phyloP scores from a whole-genome alignment of 2,113 vertebrate genomes.

The Columbina picui region DNA sequence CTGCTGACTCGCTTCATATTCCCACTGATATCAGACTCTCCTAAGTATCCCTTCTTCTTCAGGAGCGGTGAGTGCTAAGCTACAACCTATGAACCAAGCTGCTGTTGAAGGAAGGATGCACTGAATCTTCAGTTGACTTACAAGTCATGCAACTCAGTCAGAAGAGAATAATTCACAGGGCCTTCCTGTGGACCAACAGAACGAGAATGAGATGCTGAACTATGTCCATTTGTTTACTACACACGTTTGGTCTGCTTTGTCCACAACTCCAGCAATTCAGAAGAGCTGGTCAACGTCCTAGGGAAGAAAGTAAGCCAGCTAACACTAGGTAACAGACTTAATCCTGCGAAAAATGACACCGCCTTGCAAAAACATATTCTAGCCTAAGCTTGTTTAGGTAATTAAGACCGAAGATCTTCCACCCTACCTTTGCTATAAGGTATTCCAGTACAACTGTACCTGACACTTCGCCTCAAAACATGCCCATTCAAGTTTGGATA shows the following conservation, averaged over 20 bases:
- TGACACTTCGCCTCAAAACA: slow-evolving; percentile 40
- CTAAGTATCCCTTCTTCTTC: not conserved
- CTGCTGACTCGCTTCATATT: not conserved
- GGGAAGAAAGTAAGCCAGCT: not conserved
- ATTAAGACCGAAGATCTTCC: slow-evolving; percentile 44
- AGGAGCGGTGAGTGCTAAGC: not conserved
- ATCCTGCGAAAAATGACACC: not conserved
- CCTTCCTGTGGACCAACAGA: not conserved
- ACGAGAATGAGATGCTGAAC: not conserved
- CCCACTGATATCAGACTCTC: not conserved
- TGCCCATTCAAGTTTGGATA: slow-evolving; percentile 56
- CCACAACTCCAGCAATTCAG: not conserved
- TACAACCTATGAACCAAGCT: not conserved
- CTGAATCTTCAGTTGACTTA: not conserved
- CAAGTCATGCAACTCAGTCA: not conserved
- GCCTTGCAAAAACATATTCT: slow-evolving; percentile 24
- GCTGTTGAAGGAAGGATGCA: not conserved
- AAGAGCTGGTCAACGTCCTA: not conserved
- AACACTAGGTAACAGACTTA: not conserved
- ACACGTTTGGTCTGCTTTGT: not conserved
- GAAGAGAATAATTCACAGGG: not conserved
- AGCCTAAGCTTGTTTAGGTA: slow-evolving; percentile 62
- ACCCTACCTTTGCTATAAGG: slow-evolving; percentile 33
- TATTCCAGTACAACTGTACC: slow-evolving; percentile 24
- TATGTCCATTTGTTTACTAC: not conserved